A percentile compares a stretch with the other conserved stretches of the same genome.
Evolutionary conservation across 2,113 vertebrate genomes (phyloP).

Genomic region (Okapia johnstoni): DNA sequence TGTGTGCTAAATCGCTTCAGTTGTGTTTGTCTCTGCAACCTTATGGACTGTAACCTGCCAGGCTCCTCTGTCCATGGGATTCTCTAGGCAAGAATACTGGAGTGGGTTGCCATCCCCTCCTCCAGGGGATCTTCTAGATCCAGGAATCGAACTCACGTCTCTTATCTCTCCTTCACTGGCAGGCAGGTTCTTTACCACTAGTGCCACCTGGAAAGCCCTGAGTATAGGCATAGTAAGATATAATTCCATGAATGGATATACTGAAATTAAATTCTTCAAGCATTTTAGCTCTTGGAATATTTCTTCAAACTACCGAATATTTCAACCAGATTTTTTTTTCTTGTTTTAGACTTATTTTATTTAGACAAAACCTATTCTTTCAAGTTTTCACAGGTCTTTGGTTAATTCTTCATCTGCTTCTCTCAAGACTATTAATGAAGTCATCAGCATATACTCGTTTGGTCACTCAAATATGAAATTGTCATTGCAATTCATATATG

Average conservation of each 20-base stretch:
- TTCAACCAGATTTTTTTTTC: background rate
- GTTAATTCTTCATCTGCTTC: background rate
- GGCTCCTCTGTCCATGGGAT: background rate
- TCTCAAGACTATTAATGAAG: background rate
- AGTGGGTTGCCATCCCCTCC: background rate
- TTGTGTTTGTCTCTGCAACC: background rate
- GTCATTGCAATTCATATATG: background rate
- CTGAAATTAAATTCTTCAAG: background rate
- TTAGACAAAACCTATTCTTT: background rate
- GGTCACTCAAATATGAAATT: background rate
- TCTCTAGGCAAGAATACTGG: background rate
- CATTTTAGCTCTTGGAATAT: background rate
- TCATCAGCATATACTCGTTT: background rate
- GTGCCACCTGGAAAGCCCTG: background rate
- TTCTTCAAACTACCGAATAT: background rate
- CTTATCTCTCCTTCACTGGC: background rate
- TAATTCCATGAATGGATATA: background rate
- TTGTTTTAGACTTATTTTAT: background rate
- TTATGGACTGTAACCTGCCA: background rate
- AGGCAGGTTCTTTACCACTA: background rate
- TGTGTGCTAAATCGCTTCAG: background rate
- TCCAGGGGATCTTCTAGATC: background rate
- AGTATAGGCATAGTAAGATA: background rate
- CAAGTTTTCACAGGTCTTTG: background rate
- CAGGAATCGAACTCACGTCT: background rate